Base-by-base conservation (phyloP, 2,113 vertebrate genomes). In the Malurus elegans region DNA sequence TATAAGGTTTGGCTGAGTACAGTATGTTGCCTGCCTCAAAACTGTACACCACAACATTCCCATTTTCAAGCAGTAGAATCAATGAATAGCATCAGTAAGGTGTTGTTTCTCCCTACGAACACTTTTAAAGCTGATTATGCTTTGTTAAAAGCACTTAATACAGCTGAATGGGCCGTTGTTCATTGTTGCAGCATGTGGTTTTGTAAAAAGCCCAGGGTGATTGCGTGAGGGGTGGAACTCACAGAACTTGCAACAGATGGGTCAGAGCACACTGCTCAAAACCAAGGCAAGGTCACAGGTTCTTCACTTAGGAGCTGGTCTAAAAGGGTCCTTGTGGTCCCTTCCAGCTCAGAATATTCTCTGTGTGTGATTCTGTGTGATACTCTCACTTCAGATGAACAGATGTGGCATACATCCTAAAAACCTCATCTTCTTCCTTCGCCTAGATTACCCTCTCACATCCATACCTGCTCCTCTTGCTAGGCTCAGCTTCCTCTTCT, bases 261-360 rank as follows among this genome's bases (percentile, higher is more conserved):
- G 53, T 21, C 61, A 51, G 71, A 67, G 12, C 24, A 29, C 7
- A 16, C 29, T 57, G 51, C 42, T 36, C 25, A 21, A 51, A 60
- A 60, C 21, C 44, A 57, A 42, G 25, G 8, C 61, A 44, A 36
- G 61, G 36, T 58, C 44, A 34, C 0, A 0, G 31, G 31, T 31
- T 42, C 61, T 42, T 34, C 36, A 21, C 61, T 76, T 9, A 14
- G 32, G 44, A 26, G 32, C 11, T 44, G 53, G 17, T 8, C 36
- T 67, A 17, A 14, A 12, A 5, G 26, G 8, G 53, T 67, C 25
- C 31, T 29, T 42, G 44, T 31, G 44, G 44, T 50, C 17, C 25
- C 36, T 58, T 51, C 50, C 16, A 50, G 24, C 36, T 86, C 31
- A 36, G 82, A 51, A 14, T 44, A 50, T 36, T 51, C 20, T 31